A percentile compares a stretch with the other conserved stretches of the same genome.
Evolutionary conservation across 2,113 vertebrate species (phyloP).

Genomic region (Myanophis thanlyinensis): DNA sequence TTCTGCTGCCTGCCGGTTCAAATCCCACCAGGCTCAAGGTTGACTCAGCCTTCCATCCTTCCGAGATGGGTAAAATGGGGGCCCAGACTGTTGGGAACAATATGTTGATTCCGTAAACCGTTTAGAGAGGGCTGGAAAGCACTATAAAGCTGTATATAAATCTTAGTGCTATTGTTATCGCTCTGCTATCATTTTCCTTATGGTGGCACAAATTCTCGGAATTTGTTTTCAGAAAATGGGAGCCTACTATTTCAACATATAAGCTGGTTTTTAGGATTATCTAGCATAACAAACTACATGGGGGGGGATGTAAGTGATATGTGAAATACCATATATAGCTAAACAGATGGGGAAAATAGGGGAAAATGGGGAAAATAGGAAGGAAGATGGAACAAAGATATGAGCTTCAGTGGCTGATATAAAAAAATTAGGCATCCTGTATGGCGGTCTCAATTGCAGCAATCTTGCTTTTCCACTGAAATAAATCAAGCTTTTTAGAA

Average conservation of each 20-base stretch:
- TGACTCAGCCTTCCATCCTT: too few species aligned
- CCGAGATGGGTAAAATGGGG: too few species aligned
- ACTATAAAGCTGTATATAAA: too few species aligned
- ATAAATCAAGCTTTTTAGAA: background rate
- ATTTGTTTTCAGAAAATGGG: conserved; percentile 37
- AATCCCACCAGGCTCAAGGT: too few species aligned
- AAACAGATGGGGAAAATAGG: background rate
- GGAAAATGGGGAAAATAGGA: background rate
- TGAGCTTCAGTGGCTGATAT: background rate
- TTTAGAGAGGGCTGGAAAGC: too few species aligned
- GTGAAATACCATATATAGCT: background rate
- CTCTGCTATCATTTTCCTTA: conserved; percentile 28
- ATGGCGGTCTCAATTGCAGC: background rate
- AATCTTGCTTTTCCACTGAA: background rate
- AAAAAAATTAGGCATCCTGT: background rate
- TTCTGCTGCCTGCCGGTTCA: too few species aligned
- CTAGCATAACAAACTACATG: background rate
- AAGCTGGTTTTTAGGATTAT: background rate
- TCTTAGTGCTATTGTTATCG: too few species aligned
- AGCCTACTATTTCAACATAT: background rate
- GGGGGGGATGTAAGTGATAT: background rate
- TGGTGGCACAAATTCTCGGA: conserved; percentile 42
- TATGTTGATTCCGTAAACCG: too few species aligned
- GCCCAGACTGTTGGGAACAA: too few species aligned
- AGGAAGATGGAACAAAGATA: background rate